A percentile compares a stretch with the other conserved stretches of the same genome.
Conservation (phyloP, 2,797 vertebrate genomes). For the Chaunax sp. region DNA sequence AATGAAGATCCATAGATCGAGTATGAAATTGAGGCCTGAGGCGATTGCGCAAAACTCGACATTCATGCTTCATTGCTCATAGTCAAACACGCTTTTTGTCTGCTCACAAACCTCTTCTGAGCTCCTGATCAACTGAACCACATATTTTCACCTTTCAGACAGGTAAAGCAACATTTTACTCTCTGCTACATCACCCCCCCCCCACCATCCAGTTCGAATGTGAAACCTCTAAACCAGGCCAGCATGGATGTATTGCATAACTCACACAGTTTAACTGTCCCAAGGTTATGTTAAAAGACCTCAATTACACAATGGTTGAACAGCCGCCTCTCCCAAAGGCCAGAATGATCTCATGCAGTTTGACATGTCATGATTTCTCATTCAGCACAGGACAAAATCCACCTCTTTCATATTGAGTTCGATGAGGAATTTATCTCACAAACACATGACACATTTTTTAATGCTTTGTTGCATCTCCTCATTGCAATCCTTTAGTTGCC, state of each 20-base stretch:
- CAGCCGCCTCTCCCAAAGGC: neutral
- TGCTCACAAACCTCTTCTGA: neutral
- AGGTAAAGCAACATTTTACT: neutral
- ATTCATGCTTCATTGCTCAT: no score
- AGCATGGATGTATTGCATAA: conserved; percentile 43
- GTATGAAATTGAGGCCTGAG: neutral
- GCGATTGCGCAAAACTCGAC: neutral
- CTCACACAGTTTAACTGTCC: conserved; percentile 29
- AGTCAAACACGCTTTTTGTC: conserved; percentile 1
- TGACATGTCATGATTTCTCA: neutral
- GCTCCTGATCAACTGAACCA: no score
- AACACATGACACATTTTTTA: no score
- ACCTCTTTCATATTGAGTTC: neutral
- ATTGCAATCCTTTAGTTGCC: no score
- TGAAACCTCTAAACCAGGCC: conserved; percentile 34
- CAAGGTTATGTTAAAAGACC: conserved; percentile 52
- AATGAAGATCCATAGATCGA: conserved; percentile 16
- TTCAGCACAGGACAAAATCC: neutral
- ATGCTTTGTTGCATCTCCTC: no score
- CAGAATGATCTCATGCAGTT: conserved; percentile 1
- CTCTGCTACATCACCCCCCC: neutral
- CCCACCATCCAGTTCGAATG: neutral
- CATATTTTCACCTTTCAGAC: no score
- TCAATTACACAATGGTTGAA: conserved; percentile 43
- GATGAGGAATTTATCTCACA: neutral